Percentiles rank a stretch among this genome's conserved stretches.
phyloP scores from a whole-genome alignment of 2,888 invertebrate genomes.

The Branchinecta sandiegonensis region DNA sequence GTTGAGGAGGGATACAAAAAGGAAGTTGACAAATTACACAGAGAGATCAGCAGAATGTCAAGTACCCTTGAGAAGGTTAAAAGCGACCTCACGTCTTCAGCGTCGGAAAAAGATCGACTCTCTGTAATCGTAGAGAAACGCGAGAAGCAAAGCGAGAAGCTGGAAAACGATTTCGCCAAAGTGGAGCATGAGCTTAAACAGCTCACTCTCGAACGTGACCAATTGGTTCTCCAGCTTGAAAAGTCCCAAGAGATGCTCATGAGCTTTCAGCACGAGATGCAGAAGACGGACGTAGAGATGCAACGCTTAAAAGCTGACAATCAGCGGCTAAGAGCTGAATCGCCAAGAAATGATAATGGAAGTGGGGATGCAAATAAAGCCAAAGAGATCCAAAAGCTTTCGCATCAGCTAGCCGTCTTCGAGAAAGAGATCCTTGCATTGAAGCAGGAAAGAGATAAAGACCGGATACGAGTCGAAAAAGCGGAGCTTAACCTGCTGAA shows the following conservation, averaged over 20 bases:
- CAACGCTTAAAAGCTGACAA: slow-evolving; percentile 66
- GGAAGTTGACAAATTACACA: slow-evolving; percentile 45
- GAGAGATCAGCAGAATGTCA: slow-evolving; percentile 22
- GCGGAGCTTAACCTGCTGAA: slow-evolving; percentile 52
- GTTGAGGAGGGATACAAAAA: slow-evolving; percentile 54
- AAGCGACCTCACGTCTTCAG: slow-evolving; percentile 54
- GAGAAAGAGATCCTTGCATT: slow-evolving; percentile 29
- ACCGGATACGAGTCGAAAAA: slow-evolving; percentile 30
- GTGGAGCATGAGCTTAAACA: slow-evolving; percentile 72
- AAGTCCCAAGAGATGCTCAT: slow-evolving; percentile 84
- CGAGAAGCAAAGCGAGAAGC: slow-evolving; percentile 59
- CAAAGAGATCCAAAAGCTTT: slow-evolving; percentile 51
- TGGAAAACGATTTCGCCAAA: slow-evolving; percentile 71
- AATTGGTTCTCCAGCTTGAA: slow-evolving; percentile 71
- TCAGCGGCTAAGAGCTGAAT: slow-evolving; percentile 44
- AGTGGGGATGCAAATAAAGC: slow-evolving; percentile 51
- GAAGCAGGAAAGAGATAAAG: slow-evolving; percentile 40
- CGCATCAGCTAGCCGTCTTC: slow-evolving; percentile 43
- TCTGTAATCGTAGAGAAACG: slow-evolving; percentile 59
- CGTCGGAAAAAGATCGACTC: slow-evolving; percentile 60
- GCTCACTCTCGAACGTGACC: slow-evolving; percentile 67
- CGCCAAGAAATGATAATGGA: slow-evolving; percentile 48
- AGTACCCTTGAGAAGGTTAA: slow-evolving; percentile 38
- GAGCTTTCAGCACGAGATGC: slow-evolving; percentile 80
- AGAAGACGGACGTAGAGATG: slow-evolving; percentile 63